Evolutionary conservation across 1,140 invertebrate genomes (phyloP).

Genomic region (Anadara kagoshimensis): DNA sequence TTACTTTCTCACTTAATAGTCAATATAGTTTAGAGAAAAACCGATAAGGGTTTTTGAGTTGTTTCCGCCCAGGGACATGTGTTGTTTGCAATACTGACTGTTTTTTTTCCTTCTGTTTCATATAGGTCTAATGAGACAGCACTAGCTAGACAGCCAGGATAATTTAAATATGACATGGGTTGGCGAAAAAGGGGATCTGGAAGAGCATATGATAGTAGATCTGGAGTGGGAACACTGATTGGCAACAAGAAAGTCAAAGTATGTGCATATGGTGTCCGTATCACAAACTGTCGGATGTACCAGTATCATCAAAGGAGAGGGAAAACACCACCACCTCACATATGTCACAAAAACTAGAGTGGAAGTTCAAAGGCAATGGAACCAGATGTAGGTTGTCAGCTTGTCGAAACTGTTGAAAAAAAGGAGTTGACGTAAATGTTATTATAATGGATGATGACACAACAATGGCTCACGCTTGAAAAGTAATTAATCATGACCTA

Average conservation of each 20-base stretch:
- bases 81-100: too few relatives aligned
- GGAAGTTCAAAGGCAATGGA: too few relatives aligned
- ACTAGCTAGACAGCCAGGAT: too few relatives aligned
- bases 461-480: neutral
- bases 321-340: neutral
- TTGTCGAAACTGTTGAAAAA: too few relatives aligned
- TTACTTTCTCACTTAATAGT: too few relatives aligned
- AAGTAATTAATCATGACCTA: neutral
- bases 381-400: too few relatives aligned
- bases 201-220: slow-evolving; percentile 3
- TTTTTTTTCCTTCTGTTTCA: too few relatives aligned
- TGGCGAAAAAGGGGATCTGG: neutral
- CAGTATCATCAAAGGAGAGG: neutral
- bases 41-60: too few relatives aligned
- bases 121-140: too few relatives aligned
- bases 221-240: neutral
- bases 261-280: neutral
- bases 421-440: too few relatives aligned
- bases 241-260: neutral
- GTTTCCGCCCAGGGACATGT: too few relatives aligned
- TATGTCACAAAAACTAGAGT: neutral
- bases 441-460: slow-evolving; percentile 5
- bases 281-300: neutral
- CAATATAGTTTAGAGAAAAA: too few relatives aligned
- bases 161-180: slow-evolving; percentile 7